Evolutionary conservation across 2,113 vertebrate genomes (phyloP).

Genomic region (Sclerurus mexicanus): DNA sequence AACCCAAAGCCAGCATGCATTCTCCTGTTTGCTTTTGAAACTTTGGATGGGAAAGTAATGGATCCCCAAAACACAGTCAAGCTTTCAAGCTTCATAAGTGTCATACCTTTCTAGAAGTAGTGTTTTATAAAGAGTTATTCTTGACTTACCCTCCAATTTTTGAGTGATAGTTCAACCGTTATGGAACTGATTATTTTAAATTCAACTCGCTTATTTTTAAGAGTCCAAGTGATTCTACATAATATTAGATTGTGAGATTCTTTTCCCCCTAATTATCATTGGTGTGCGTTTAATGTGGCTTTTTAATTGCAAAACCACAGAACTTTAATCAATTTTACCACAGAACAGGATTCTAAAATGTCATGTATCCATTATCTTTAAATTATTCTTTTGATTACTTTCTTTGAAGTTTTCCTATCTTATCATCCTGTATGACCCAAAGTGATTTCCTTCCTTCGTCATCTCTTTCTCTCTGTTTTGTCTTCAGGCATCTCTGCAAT

Average conservation of each 20-base stretch:
- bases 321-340: background rate
- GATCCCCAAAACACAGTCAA: background rate
- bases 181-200: background rate
- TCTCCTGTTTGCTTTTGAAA: background rate
- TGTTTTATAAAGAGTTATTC: background rate
- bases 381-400: slow-evolving; percentile 20
- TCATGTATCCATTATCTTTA: background rate
- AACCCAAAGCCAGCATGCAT: background rate
- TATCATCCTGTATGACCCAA: background rate
- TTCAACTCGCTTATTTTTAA: background rate
- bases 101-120: background rate
- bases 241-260: background rate
- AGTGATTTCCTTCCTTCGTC: background rate
- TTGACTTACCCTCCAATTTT: background rate
- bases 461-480: background rate
- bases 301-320: background rate
- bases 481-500: slow-evolving; percentile 11
- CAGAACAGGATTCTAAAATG: background rate
- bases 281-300: background rate
- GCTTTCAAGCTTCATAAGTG: background rate
- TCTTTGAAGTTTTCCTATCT: slow-evolving; percentile 28
- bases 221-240: background rate
- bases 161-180: background rate
- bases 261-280: background rate
- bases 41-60: background rate